Base-by-base conservation (phyloP, 2,888 invertebrate genomes). In the Caradrina clavipalpis region DNA sequence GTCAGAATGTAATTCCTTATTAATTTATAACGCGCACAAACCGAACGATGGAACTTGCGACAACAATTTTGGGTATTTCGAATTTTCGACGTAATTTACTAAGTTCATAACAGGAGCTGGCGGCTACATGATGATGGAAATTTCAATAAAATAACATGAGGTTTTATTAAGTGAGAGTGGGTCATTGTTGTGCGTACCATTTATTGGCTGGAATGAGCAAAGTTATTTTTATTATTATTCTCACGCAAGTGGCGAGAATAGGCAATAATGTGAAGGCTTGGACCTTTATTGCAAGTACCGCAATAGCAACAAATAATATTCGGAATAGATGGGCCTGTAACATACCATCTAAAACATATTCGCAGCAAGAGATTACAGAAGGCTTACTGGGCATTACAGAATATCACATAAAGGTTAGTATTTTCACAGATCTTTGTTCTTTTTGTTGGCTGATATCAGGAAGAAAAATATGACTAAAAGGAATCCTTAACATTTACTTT, bases 21-120 rank as follows among this genome's bases (percentile, higher is more conserved):
- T 91, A 91, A 91, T 91, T 91, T 90, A 91, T 88, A 88, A 85
- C 87, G 69, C 75, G 75, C 54, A 75, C 79, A 80, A 81, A 78
- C 83, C 73, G 81, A 79, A 77, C 75, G 81, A 74, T 77, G 74
- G 71, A 84, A 87, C 79, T 85, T 83, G 81, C 51, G 15, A 72
- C 72, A 86, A 80, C 83, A 83, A 83, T 86, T 82, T 80, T 55
- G 73, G 73, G 19, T 73, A 83, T 84, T 81, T 66, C 62, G 66
- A 73, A 73, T 61, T 60, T 73, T 57, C 75, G 22, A 56, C 67
- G 60, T 84, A 70, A 80, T 76, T 81, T 77, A 70, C 59, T 76
- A 78, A 81, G 76, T 82, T 79, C 64, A 73, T 80, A 76, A 75
- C 68, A 57, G 59, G 22, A 26, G 35, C n/a, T 47, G 70, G 54